Conservation (phyloP, 2,113 vertebrate species). For the Clinocottus analis region DNA sequence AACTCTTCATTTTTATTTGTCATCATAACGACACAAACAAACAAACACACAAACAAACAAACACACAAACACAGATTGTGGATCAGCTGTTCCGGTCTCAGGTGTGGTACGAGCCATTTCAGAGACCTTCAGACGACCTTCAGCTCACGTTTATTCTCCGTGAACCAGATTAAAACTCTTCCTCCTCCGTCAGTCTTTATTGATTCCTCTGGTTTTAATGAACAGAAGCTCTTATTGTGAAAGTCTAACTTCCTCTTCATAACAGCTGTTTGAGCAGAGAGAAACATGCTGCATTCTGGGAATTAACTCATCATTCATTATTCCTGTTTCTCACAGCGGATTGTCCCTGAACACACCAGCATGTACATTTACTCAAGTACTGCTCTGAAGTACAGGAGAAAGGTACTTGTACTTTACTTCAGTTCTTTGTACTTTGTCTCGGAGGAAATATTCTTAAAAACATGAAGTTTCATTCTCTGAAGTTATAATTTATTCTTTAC, state of each 20-base stretch:
- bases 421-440: neutral
- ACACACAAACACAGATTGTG: neutral
- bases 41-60: neutral
- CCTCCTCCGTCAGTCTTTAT: neutral
- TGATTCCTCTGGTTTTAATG: neutral
- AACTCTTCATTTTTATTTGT: constrained; percentile 21
- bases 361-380: neutral
- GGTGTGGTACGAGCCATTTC: neutral
- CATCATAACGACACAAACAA: neutral
- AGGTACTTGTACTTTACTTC: neutral
- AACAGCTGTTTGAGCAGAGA: neutral
- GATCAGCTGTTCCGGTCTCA: neutral
- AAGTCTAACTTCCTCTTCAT: neutral
- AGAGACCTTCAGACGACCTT: too few species aligned
- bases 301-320: neutral
- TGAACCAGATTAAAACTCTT: neutral
- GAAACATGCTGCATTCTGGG: neutral
- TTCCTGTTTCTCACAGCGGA: neutral
- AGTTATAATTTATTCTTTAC: neutral
- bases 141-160: neutral
- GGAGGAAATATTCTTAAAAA: neutral
- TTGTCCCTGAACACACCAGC: neutral
- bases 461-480: neutral
- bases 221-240: neutral
- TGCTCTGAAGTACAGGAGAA: neutral